These are phyloP conservation scores for Lophotriccus pileatus DNA, from an alignment of 2,797 vertebrate species.

Conservation along the genomic window DNA sequence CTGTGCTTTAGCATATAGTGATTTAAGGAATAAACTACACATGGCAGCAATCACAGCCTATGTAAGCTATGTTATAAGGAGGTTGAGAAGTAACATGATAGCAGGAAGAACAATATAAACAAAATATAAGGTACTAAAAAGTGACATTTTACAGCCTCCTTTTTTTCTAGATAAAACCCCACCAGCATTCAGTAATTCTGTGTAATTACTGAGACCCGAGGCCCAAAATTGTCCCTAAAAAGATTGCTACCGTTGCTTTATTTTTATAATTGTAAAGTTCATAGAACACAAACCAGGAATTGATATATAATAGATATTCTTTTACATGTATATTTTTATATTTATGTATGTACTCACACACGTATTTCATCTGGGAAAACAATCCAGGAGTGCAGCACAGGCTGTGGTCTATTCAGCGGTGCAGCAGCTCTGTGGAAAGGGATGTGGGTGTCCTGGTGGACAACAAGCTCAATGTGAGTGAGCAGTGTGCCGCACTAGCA, in stretches of 20 bases:
- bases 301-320: not conserved
- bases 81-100: not conserved
- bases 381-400: not conserved
- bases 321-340: too few relatives aligned
- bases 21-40: not conserved
- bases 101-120: not conserved
- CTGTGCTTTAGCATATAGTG: not conserved
- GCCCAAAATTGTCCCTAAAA: not conserved
- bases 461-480: fast-evolving
- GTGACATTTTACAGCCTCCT: not conserved
- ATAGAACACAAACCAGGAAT: not conserved
- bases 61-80: not conserved
- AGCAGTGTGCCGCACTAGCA: not conserved
- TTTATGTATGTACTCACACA: not conserved
- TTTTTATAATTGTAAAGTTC: not conserved
- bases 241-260: not conserved
- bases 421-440: not conserved
- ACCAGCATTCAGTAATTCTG: not conserved
- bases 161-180: not conserved
- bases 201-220: not conserved
- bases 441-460: not conserved
- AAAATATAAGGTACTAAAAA: not conserved
- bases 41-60: not conserved
- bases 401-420: not conserved
- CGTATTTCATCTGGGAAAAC: not conserved